phyloP scores from a whole-genome alignment of 2,888 invertebrate genomes.

The Andrena dorsata region DNA sequence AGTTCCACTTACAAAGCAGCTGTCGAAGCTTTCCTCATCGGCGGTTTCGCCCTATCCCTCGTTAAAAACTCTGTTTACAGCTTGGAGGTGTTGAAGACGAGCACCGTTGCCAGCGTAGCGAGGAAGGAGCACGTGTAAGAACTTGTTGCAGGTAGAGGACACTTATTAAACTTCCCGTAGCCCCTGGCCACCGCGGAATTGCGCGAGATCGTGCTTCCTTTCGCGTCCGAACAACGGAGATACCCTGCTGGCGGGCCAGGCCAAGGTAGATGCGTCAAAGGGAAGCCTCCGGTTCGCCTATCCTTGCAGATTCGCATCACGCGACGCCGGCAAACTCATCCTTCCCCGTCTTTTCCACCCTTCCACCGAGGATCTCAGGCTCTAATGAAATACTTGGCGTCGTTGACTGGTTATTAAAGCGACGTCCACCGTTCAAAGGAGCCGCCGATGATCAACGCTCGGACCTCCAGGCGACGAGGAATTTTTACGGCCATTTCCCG shows the following conservation, averaged over 20 bases:
- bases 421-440: slow-evolving; percentile 27
- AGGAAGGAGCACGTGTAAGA: background rate
- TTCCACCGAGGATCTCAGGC: background rate
- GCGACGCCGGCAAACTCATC: background rate
- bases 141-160: slow-evolving; percentile 29
- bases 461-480: background rate
- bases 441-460: slow-evolving; percentile 24
- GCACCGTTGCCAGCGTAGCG: background rate
- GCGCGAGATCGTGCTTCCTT: slow-evolving; percentile 24
- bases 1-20: background rate
- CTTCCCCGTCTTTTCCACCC: slow-evolving; percentile 1
- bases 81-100: background rate
- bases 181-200: background rate
- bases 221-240: slow-evolving; percentile 7
- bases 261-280: slow-evolving; percentile 38
- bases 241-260: slow-evolving; percentile 1
- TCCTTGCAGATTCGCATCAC: slow-evolving; percentile 38
- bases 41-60: background rate
- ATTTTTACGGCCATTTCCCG: background rate
- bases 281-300: slow-evolving; percentile 14
- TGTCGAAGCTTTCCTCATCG: background rate
- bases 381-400: slow-evolving; percentile 55
- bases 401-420: slow-evolving; percentile 43
- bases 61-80: background rate
- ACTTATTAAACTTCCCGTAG: slow-evolving; percentile 44